These are phyloP conservation scores for Atherinosoma microstoma DNA, from an alignment of 2,797 vertebrate genomes.

Conservation along the genomic window DNA sequence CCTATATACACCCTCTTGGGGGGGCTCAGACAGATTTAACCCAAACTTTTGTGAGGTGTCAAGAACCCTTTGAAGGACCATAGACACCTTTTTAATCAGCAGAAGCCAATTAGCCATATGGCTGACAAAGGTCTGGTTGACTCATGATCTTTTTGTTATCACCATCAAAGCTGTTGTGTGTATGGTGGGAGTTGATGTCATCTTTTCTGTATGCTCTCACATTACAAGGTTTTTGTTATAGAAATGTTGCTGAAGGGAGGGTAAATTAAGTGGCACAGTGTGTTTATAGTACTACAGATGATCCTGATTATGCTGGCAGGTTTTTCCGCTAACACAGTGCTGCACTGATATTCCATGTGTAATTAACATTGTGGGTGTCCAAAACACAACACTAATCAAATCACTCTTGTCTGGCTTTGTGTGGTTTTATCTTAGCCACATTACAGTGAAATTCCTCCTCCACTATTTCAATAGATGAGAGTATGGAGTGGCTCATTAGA, in stretches of 20 bases:
- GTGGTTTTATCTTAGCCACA: conserved; percentile 37
- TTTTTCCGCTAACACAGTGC: conserved; percentile 24
- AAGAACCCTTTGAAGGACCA: conserved; percentile 73
- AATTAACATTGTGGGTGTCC: conserved; percentile 69
- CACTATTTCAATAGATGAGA: conserved; percentile 45
- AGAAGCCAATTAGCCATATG: conserved; percentile 77
- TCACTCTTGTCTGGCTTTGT: conserved; percentile 61
- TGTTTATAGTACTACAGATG: conserved; percentile 62
- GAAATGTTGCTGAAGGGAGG: conserved; percentile 34
- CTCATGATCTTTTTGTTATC: conserved; percentile 65
- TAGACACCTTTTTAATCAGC: conserved; percentile 77
- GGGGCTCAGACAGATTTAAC: conserved; percentile 66
- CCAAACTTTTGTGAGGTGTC: conserved; percentile 73
- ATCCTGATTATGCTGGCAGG: conserved; percentile 49
- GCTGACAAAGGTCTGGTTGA: conserved; percentile 70
- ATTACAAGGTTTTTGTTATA: conserved; percentile 31
- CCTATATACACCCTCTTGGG: conserved; percentile 50
- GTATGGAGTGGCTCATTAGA: conserved; percentile 13
- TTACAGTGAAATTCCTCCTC: conserved; percentile 49
- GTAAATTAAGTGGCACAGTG: conserved; percentile 47
- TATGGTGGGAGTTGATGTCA: conserved; percentile 19
- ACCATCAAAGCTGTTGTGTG: conserved; percentile 45
- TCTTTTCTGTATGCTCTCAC: conserved; percentile 42
- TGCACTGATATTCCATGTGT: conserved; percentile 48
- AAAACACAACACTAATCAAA: conserved; percentile 60